phyloP scores from a whole-genome alignment of 2,888 invertebrate genomes.

The Agriopis marginaria region DNA sequence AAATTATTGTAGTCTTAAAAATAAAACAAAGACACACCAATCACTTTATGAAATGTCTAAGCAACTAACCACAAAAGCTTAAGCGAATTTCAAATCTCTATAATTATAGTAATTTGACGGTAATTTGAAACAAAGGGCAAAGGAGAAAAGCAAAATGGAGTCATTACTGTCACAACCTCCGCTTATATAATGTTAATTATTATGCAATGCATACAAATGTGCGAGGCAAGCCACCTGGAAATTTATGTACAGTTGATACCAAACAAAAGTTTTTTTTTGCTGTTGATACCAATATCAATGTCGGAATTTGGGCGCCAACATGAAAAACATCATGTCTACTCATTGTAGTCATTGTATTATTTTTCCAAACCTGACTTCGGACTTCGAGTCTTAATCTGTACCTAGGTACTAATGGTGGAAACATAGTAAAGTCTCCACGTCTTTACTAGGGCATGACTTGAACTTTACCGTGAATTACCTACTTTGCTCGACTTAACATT shows the following conservation, averaged over 20 bases:
- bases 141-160: constrained; percentile 31
- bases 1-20: neutral
- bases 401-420: too few relatives aligned
- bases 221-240: constrained; percentile 15
- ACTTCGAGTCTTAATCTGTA: too few relatives aligned
- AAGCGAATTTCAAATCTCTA: constrained; percentile 12
- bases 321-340: too few relatives aligned
- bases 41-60: neutral
- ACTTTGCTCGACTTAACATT: too few relatives aligned
- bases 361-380: too few relatives aligned
- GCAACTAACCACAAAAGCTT: constrained; percentile 12
- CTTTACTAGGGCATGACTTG: too few relatives aligned
- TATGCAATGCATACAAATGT: constrained; percentile 17
- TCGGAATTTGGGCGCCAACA: too few relatives aligned
- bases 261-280: too few relatives aligned
- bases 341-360: too few relatives aligned
- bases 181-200: constrained; percentile 29
- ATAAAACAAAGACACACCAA: neutral
- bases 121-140: constrained; percentile 34
- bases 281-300: too few relatives aligned
- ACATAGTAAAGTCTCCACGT: too few relatives aligned
- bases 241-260: neutral
- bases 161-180: constrained; percentile 23
- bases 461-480: too few relatives aligned
- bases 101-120: constrained; percentile 23